These are phyloP conservation scores for Alethe diademata DNA, from an alignment of 2,113 vertebrate species.

Conservation along the genomic window DNA sequence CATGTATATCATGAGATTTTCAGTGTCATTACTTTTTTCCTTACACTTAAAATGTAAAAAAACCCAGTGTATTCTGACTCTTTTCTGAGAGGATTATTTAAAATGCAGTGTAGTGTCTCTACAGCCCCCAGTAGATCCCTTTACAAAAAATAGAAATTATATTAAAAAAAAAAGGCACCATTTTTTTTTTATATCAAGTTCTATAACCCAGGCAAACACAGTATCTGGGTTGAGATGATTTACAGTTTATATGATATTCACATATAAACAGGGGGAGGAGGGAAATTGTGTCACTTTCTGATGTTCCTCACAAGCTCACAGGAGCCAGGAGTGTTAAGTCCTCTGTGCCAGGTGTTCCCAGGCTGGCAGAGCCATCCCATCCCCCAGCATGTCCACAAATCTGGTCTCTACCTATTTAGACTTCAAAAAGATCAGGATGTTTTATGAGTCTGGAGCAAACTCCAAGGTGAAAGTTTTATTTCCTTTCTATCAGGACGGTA, in stretches of 20 bases:
- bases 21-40: not conserved
- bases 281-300: not conserved
- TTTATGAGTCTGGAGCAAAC: not conserved
- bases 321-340: not conserved
- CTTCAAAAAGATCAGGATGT: not conserved
- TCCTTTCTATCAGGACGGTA: not conserved
- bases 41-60: not conserved
- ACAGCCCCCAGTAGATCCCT: not conserved
- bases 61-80: not conserved
- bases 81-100: not conserved
- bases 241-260: not conserved
- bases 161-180: not conserved
- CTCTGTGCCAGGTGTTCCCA: not conserved
- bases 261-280: not conserved
- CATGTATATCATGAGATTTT: not conserved
- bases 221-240: not conserved
- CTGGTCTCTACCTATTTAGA: not conserved
- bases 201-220: not conserved
- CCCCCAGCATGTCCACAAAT: not conserved
- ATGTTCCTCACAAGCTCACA: rapidly evolving
- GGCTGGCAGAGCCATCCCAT: not conserved
- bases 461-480: not conserved
- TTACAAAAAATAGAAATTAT: not conserved
- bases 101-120: not conserved
- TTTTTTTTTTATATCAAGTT: not conserved